Evolutionary conservation across 2,113 vertebrate species (phyloP), one percentile per base, ranked within the genome.

Genomic region (Porphyrio hochstetteri): DNA sequence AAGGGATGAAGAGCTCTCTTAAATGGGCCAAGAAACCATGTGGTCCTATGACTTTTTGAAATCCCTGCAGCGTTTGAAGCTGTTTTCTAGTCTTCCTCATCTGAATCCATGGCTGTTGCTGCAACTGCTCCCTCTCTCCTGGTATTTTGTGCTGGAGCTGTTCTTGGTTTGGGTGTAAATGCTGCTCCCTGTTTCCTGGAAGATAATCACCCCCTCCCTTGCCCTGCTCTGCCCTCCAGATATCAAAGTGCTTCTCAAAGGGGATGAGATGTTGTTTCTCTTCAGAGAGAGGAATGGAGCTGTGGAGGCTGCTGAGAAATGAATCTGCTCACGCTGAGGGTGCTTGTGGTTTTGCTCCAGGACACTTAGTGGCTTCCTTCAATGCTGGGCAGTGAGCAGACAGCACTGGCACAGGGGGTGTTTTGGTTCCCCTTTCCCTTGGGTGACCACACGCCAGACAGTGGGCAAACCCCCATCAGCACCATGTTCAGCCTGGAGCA

Each of bases 11-110:
- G 86, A 93, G 75, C 48, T 2, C 36, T 77, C 75, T 56, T 38
- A 82, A 86, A 78, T 27, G 17, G 93, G 94, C 91, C 93, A 94
- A 95, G 87, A 86, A 92, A 75, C 50, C 87, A 33, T 67, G 92
- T 92, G 92, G 67, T 91, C 48, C 76, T 42, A 10, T 46, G 94
- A 63, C 35, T 93, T 81, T 69, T 63, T 64, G 80, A 90, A 93
- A 92, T 91, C 94, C 91, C 91, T 80, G 78, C 0, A 15, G 91
- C 53, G 70, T 71, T 93, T 46, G 86, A 76, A 95, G 96, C 60
- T 93, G 2, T 93, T 97, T 95, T 72, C 36, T 67, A n/a, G 71
- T 68, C 42, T 74, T 94, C 40, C 48, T 72, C 12, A 0, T 78
- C 78, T 56, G 83, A 44, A 64, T 89, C 70, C 8, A 4, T 0